A percentile compares a stretch with the other conserved stretches of the same genome.
phyloP scores from a whole-genome alignment of 2,113 vertebrate genomes.

The Otis tarda region DNA sequence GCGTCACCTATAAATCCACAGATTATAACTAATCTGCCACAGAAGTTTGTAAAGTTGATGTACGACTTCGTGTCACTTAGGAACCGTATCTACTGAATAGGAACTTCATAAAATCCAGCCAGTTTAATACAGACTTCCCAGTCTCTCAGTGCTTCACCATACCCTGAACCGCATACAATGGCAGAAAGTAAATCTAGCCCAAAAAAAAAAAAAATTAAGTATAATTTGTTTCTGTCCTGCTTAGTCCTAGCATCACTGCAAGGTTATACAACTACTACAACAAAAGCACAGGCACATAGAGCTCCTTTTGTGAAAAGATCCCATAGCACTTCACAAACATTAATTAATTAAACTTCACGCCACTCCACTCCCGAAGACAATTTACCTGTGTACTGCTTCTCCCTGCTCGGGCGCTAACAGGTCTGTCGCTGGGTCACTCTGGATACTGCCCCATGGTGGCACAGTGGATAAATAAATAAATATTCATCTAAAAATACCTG shows the following conservation, averaged over 20 bases:
- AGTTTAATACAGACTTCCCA: not conserved
- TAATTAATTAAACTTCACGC: not conserved
- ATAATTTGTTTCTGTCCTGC: not conserved
- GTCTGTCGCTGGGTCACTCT: not conserved
- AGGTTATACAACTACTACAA: not conserved
- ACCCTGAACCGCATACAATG: not conserved
- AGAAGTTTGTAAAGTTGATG: not conserved
- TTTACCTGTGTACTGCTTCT: not conserved
- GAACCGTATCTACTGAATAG: not conserved
- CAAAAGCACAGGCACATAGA: not conserved
- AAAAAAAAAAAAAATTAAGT: not conserved
- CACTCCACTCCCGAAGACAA: too few species aligned
- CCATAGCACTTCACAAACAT: not conserved
- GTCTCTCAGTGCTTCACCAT: not conserved
- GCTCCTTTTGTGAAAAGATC: not conserved
- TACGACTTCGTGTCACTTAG: not conserved
- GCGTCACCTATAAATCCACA: not conserved
- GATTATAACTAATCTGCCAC: not conserved
- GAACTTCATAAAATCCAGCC: not conserved
- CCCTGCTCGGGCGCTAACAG: not conserved
- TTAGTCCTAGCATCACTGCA: not conserved
- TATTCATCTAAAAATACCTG: not conserved
- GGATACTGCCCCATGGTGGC: accelerated
- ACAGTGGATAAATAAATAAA: not conserved
- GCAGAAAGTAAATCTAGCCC: not conserved